Evolutionary conservation across 2,797 vertebrate genomes (phyloP), one percentile per base, ranked within the genome.

Genomic region (Microtus obscurus): DNA sequence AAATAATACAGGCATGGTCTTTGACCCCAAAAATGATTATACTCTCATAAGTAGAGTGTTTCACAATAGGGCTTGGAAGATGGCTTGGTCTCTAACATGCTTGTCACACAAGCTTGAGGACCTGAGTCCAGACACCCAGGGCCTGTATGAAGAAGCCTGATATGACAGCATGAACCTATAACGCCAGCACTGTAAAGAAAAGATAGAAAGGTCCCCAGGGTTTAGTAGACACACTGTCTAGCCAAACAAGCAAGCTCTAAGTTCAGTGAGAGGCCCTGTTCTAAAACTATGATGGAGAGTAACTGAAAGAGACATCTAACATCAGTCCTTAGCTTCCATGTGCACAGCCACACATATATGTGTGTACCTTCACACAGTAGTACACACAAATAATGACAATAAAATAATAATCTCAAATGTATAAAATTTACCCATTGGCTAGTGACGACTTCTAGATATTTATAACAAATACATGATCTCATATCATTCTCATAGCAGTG

Each of bases 331-430:
- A 45, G 12, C 40, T 43, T 83, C 37, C 40, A 65, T 6, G 11
- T 83, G 40, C 81, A 83, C 21, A 83, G 61, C 31, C 17, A 83
- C 17, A 48, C 59, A 63, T 31, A 59, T 7, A 61, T 31, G 9
- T 31, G 7, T 63, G 14, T 9, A 83, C 16, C 53, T 63, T 82
- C 37, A 61, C 37, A 63, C 59, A 45, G 14, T 9, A 6, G 29
- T 2, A 63, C 37, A 31, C 37, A 83, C 25, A 83, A 65, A 65
- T 34, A 65, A 83, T 63, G 10, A 34, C 45, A 94, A 94, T 81
- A 73, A 94, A 95, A 91, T 51, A 91, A 82, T 79, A 67, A 93
- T 37, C 96, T 94, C 67, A 91, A 87, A 94, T 21, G 89, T 90
- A 53, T 40, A 48, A 40, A 8, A 40, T 29, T 77, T 61, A 83